phyloP scores from a whole-genome alignment of 2,888 invertebrate genomes.

The Steinernema hermaphroditum region DNA sequence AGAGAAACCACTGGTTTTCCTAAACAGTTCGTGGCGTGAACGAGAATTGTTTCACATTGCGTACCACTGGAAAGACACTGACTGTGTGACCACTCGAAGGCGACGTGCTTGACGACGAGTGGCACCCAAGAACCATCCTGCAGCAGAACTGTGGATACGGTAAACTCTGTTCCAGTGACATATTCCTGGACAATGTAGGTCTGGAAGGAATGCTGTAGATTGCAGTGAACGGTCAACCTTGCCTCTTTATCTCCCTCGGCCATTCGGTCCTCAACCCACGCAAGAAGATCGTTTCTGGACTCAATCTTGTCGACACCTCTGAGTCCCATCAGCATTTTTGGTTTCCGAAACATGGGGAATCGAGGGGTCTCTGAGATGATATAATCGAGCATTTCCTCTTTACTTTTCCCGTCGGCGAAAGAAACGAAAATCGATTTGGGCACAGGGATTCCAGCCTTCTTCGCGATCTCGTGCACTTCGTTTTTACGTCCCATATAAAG shows the following conservation, averaged over 20 bases:
- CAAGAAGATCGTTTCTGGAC: background rate
- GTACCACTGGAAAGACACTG: background rate
- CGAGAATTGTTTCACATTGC: background rate
- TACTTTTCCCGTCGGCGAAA: background rate
- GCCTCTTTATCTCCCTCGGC: background rate
- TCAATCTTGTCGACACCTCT: background rate
- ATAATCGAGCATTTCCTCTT: background rate
- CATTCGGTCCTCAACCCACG: background rate
- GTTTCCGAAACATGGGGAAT: constrained; percentile 1
- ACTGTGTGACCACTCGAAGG: background rate
- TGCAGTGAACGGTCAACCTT: too few relatives aligned
- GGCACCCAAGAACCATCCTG: constrained; percentile 10
- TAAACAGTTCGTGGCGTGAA: background rate
- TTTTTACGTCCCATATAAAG: background rate
- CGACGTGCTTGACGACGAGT: background rate
- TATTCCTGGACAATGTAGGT: constrained; percentile 9
- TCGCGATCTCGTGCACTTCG: background rate
- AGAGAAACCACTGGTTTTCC: background rate
- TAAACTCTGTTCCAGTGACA: background rate
- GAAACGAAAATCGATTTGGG: background rate
- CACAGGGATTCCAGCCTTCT: background rate
- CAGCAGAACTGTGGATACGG: constrained; percentile 2
- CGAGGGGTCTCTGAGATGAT: background rate
- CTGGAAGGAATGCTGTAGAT: background rate
- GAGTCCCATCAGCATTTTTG: constrained; percentile 9